Conservation (phyloP, 2,888 invertebrate genomes). For the Polydesmus complanatus region DNA sequence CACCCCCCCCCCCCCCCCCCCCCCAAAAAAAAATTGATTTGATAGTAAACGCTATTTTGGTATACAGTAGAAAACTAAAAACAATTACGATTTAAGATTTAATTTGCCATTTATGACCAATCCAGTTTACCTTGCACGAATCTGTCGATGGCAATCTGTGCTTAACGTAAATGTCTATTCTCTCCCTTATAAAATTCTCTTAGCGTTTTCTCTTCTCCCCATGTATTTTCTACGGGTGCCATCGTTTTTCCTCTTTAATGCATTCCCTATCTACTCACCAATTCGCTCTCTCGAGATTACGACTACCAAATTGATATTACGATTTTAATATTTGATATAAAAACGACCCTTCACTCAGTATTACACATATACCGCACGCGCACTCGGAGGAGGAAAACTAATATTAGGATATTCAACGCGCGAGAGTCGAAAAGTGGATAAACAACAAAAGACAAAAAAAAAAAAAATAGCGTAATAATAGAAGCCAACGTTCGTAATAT, state of each 20-base stretch:
- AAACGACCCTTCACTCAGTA: not conserved
- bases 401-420: not conserved
- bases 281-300: slow-evolving; percentile 6
- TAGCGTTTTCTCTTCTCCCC: not conserved
- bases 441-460: not conserved
- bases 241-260: not conserved
- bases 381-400: not conserved
- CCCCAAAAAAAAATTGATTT: too few relatives aligned
- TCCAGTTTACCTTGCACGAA: too few relatives aligned
- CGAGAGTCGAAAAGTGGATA: not conserved
- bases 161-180: too few relatives aligned
- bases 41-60: too few relatives aligned
- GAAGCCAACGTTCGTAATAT: too few relatives aligned
- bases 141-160: too few relatives aligned
- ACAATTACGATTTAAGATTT: too few relatives aligned
- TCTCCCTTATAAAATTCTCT: too few relatives aligned
- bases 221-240: not conserved
- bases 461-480: too few relatives aligned
- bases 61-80: too few relatives aligned
- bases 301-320: slow-evolving; percentile 18
- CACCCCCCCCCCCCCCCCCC: too few relatives aligned
- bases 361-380: not conserved
- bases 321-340: slow-evolving; percentile 19
- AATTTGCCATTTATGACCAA: too few relatives aligned
- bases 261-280: not conserved